Evolutionary conservation across 2,797 vertebrate genomes (phyloP), one percentile per base, ranked within the genome.

Genomic region (Atherinosoma microstoma): DNA sequence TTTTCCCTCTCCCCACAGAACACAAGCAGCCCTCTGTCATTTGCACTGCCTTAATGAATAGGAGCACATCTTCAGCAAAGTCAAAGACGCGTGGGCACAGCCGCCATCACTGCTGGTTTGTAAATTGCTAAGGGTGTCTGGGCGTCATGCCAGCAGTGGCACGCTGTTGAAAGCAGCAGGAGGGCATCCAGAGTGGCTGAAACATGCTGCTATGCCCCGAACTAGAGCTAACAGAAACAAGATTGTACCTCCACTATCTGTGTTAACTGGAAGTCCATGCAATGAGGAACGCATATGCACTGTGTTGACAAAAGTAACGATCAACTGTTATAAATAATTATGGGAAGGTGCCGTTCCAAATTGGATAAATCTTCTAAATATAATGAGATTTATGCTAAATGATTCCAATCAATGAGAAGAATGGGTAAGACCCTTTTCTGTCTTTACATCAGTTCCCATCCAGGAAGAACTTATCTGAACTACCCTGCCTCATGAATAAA

Each of bases 1-100:
- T 93, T 90, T 84, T 84, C 77, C 72, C 76, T 76, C 73, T 79
- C 22, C 4, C 75, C 11, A 45, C 88, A 64, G 75, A 87, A 74
- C 63, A 83, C 85, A 83, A 85, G 78, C 56, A 35, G 56, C 75
- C 62, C 86, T 87, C 84, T 91, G 90, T 91, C 90, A 78, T 89
- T 82, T 65, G 62, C 62, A 68, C 80, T 6, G 78, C 73, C 76
- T 71, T 92, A 89, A 91, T 92, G 89, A 92, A 91, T 78, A 69
- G 85, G 75, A 89, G 85, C 75, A 74, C 81, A 83, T 90, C 83
- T 86, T 87, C 86, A 68, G 87, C 83, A 79, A 87, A 93, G 90
- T 88, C 89, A 85, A 78, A 89, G 88, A 82, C 58, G n/a, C 53
- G 78, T 86, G 87, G 84, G 77, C 85, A 67, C 62, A 60, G 84